Percentiles rank a stretch among this genome's conserved stretches.
phyloP scores from a whole-genome alignment of 2,113 vertebrate genomes.

The Elephantulus edwardii region DNA sequence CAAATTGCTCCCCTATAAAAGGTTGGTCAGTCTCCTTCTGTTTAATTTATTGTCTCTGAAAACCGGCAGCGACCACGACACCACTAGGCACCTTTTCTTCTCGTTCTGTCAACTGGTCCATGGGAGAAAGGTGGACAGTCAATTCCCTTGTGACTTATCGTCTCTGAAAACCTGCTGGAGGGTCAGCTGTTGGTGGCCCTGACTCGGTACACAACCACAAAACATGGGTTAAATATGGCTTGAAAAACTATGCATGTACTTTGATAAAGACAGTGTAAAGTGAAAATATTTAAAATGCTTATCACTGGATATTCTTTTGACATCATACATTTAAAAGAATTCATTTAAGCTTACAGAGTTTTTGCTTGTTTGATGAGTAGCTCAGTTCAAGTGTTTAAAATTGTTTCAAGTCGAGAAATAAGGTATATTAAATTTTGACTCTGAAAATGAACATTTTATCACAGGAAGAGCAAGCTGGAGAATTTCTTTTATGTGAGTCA shows the following conservation, averaged over 20 bases:
- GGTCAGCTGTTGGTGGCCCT: too few species aligned
- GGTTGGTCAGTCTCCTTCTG: too few species aligned
- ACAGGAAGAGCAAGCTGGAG: constrained; percentile 40
- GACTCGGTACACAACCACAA: too few species aligned
- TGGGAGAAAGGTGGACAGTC: too few species aligned
- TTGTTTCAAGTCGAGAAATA: constrained; percentile 9
- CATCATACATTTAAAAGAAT: constrained; percentile 12
- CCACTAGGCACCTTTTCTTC: too few species aligned
- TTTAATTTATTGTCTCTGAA: too few species aligned
- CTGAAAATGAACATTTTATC: constrained; percentile 28
- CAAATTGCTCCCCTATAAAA: too few species aligned
- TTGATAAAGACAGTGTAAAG: background rate
- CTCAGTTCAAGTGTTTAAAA: background rate
- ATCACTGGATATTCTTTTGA: background rate
- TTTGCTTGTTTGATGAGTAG: background rate
- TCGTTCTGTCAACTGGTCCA: too few species aligned
- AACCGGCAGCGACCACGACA: too few species aligned
- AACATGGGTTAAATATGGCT: background rate
- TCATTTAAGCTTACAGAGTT: background rate
- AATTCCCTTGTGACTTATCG: too few species aligned
- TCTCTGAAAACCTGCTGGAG: too few species aligned
- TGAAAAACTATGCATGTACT: background rate
- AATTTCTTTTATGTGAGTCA: constrained; percentile 70
- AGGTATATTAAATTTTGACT: constrained; percentile 50
- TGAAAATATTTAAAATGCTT: background rate